phyloP scores from a whole-genome alignment of 2,113 vertebrate species.

The Alosa alosa region DNA sequence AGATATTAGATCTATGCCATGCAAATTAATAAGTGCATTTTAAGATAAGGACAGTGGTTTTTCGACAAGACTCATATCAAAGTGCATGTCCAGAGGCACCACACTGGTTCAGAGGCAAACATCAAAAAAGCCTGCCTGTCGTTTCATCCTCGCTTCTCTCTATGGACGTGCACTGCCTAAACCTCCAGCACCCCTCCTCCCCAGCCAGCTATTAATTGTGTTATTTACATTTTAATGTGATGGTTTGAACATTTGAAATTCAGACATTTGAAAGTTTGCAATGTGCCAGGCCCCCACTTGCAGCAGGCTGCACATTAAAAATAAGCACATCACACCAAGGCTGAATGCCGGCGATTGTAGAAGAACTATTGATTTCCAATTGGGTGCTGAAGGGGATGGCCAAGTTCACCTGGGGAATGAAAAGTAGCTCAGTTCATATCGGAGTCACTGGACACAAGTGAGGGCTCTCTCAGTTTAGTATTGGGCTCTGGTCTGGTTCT shows the following conservation, averaged over 20 bases:
- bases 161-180: neutral
- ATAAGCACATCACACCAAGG: neutral
- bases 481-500: neutral
- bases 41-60: slow-evolving; percentile 10
- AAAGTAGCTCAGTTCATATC: neutral
- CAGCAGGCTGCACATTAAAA: neutral
- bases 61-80: slow-evolving; percentile 8
- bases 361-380: neutral
- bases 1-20: neutral
- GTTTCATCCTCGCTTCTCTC: neutral
- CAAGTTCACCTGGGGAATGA: neutral
- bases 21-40: slow-evolving; percentile 18
- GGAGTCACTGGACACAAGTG: neutral
- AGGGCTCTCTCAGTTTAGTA: neutral
- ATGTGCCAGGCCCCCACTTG: neutral
- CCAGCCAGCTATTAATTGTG: neutral
- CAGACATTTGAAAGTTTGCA: neutral
- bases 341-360: neutral
- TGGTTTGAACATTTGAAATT: slow-evolving; percentile 11
- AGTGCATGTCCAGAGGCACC: neutral
- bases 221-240: slow-evolving; percentile 9
- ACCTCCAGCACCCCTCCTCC: neutral
- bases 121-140: neutral
- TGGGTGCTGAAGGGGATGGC: neutral
- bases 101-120: neutral